Evolutionary conservation across 2,113 vertebrate species (phyloP), one percentile per base, ranked within the genome.

Genomic region (Oenanthe oenanthe): DNA sequence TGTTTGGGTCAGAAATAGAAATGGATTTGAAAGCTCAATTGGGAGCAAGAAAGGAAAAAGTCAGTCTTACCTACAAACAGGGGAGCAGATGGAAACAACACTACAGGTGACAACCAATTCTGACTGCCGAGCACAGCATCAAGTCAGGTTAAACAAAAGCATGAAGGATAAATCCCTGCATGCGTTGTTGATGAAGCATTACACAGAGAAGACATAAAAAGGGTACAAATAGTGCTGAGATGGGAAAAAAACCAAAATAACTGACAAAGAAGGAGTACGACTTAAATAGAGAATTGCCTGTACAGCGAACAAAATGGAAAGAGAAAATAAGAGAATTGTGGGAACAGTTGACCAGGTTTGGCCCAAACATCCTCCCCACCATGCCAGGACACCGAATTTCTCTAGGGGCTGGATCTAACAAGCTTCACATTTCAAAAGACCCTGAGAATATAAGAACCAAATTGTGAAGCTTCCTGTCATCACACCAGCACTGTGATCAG

Each of bases 1-100:
- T 85, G 77, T 56, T 74, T 63, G 48, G 72, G 60, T 83, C 90
- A 94, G 75, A 76, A 88, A 68, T 56, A 72, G 51, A 86, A 95
- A 71, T 8, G 26, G 16, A 85, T 79, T 60, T 93, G n/a, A 88
- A 88, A 77, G 67, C 34, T 92, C 78, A 58, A 48, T 26, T 32
- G 74, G 43, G 10, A 90, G 21, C 3, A 4, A 70, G 71, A 67
- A 72, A 85, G 43, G 38, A 77, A 72, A 65, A 89, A 56, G 32
- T 38, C 73, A 50, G 67, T 70, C 74, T 87, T 81, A 70, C 82
- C 84, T 72, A 93, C 24, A 88, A 88, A 84, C 8, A 57, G 21
- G 18, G 32, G 36, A 92, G 36, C 28, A 89, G 79, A 71, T 63
- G 63, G 78, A 61, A 89, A 70, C 36, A 70, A 43, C 5, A 7